Evolutionary conservation across 2,113 vertebrate genomes (phyloP).

Genomic region (Hyla sarda): DNA sequence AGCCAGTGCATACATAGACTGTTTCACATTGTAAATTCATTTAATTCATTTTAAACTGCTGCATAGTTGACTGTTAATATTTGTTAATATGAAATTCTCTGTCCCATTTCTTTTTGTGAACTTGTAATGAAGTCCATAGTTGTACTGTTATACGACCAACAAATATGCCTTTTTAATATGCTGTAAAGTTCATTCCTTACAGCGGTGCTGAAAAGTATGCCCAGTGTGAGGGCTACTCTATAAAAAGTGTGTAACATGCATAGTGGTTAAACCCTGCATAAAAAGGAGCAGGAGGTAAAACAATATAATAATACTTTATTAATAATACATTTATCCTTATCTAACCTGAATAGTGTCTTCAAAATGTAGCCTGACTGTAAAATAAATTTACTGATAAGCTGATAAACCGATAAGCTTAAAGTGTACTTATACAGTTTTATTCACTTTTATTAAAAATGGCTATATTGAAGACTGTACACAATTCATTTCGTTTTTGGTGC

Average conservation of each 20-base stretch:
- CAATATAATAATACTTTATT: too few relatives aligned
- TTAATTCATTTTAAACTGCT: constrained; percentile 65
- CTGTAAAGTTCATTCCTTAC: not conserved
- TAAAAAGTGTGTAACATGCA: not conserved
- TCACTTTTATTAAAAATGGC: too few relatives aligned
- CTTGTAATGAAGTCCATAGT: not conserved
- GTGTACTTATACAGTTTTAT: too few relatives aligned
- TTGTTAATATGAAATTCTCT: not conserved
- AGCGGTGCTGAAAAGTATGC: not conserved
- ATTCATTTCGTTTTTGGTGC: too few relatives aligned
- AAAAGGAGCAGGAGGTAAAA: not conserved
- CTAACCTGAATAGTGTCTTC: too few relatives aligned
- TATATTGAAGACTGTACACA: too few relatives aligned
- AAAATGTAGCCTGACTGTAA: too few relatives aligned
- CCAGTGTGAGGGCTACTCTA: not conserved
- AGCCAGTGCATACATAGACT: not conserved
- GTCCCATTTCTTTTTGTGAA: constrained; percentile 17
- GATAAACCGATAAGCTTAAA: too few relatives aligned
- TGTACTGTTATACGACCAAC: not conserved
- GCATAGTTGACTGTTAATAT: constrained; percentile 71
- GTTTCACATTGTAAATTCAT: not conserved
- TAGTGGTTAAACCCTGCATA: not conserved
- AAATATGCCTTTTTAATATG: constrained; percentile 17
- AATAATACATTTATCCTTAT: too few relatives aligned
- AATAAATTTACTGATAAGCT: too few relatives aligned